These are phyloP conservation scores for Lytechinus pictus DNA, from an alignment of 35 echinoderm and acorn worm genomes.

Conservation along the genomic window DNA sequence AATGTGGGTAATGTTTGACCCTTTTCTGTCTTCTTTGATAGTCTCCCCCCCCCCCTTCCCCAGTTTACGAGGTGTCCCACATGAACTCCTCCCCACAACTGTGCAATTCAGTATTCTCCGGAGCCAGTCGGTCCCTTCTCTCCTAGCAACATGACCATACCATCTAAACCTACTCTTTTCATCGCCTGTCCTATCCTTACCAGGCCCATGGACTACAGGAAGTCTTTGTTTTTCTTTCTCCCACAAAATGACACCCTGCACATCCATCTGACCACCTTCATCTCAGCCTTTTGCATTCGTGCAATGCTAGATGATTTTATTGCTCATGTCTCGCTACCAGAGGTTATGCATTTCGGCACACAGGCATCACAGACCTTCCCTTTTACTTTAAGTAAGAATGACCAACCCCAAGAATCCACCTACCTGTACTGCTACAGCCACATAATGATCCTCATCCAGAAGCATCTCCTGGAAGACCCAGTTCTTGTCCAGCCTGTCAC, in stretches of 20 bases:
- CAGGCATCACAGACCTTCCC: neutral
- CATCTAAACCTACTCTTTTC: neutral
- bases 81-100: neutral
- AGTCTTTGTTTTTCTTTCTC: neutral
- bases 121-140: neutral
- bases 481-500: constrained; percentile 60
- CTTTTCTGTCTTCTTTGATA: neutral
- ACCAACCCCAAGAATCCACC: neutral
- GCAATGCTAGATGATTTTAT: neutral
- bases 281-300: constrained; percentile 20
- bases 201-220: neutral
- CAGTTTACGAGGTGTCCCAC: neutral
- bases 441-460: constrained; percentile 83
- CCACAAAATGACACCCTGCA: neutral
- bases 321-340: neutral
- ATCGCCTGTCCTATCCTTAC: neutral
- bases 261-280: constrained; percentile 31
- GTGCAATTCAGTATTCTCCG: neutral
- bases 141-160: constrained; percentile 11
- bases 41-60: neutral
- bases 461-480: constrained; percentile 93
- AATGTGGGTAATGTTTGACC: neutral
- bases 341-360: neutral
- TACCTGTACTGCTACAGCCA: constrained; percentile 66
- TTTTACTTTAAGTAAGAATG: neutral